Base-by-base conservation (phyloP, 2,888 invertebrate species). In the Allolobophora icterica region DNA sequence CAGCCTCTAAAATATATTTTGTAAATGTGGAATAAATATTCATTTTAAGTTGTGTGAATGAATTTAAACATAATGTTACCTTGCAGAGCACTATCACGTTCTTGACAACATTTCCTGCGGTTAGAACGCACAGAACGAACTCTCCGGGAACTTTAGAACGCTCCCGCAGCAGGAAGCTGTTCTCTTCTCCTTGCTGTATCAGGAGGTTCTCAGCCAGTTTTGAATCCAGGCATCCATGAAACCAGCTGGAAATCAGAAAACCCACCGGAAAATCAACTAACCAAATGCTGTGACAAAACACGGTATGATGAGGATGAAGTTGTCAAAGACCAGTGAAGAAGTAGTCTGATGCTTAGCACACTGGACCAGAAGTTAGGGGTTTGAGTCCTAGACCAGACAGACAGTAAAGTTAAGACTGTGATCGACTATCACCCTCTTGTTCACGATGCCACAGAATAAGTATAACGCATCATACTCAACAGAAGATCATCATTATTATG, bases 41-140 rank as follows among this genome's bases (percentile, higher is more conserved):
- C n/a, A n/a, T n/a, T n/a, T n/a, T n/a, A n/a, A n/a, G 38, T 11
- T 87, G 38, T 24, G 38, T 35, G 6, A 87, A 87, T 35, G 19
- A 38, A 87, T 35, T 87, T 21, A 38, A 87, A 87, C 4, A n/a
- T 24, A 35, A 52, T 5, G 8, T 15, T 87, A 87, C 87, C 87
- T 87, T 87, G 87, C 34, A 35, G 5, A 35, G 35, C 19, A 87
- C 8, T 5, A 87, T 87, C 4, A 87, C 38, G 38, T 87, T 87
- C 24, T 33, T 87, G 35, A 87, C 87, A 87, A 87, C 17, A 17
- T 35, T 17, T 24, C 4, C 6, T 15, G 11, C n/a, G 1, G 33
- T 35, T 19, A 87, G 34, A 87, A 87, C 87, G 17, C 87, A 87
- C 4, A 87, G 87, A 34, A 87, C 87, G n/a, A 87, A 87, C 87